Conservation (phyloP, 2,113 vertebrate genomes). For the Nestor notabilis region DNA sequence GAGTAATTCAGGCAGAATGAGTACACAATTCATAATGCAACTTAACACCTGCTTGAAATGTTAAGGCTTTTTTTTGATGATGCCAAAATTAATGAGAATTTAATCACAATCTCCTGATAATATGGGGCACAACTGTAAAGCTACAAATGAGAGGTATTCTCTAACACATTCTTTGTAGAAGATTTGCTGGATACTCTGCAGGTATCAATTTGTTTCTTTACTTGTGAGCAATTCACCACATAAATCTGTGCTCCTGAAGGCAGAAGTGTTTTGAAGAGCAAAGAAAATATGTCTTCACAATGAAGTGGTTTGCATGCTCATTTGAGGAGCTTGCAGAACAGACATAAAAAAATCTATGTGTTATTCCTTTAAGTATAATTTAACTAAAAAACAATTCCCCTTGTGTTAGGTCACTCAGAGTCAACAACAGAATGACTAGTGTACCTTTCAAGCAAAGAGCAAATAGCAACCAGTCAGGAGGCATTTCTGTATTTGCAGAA, state of each 20-base stretch:
- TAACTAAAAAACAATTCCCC: background rate
- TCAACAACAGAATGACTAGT: background rate
- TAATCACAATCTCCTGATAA: background rate
- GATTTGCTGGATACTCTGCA: background rate
- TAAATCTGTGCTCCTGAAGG: background rate
- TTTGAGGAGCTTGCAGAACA: background rate
- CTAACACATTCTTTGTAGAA: background rate
- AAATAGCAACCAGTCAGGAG: background rate
- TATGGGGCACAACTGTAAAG: background rate
- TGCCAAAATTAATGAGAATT: constrained; percentile 5
- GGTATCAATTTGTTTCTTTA: background rate
- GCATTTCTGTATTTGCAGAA: background rate
- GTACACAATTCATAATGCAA: background rate
- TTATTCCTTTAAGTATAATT: background rate
- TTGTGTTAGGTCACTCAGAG: background rate
- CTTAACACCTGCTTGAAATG: background rate
- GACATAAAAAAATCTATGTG: background rate
- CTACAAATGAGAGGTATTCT: background rate
- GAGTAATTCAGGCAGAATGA: background rate
- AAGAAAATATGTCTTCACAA: background rate
- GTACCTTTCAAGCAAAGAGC: background rate
- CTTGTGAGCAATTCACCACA: background rate
- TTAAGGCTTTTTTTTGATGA: background rate
- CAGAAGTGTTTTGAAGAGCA: background rate
- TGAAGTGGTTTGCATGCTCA: background rate